Conservation (phyloP, 2,797 vertebrate species). For the Lepus townsendii region DNA sequence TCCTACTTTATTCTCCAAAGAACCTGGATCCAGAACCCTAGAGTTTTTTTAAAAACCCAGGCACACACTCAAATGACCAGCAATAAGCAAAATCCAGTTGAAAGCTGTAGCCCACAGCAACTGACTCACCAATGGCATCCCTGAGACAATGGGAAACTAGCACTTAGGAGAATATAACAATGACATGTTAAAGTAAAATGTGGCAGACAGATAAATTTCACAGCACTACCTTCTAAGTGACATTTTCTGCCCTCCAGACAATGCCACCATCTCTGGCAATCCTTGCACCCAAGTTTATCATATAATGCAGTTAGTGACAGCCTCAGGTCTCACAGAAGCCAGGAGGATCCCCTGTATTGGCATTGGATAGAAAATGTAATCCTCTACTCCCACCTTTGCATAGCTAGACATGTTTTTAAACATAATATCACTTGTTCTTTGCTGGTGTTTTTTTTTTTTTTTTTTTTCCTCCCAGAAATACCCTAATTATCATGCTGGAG, state of each 20-base stretch:
- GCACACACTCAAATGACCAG: background rate
- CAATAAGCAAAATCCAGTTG: conserved; percentile 17
- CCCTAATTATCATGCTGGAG: conserved; percentile 80
- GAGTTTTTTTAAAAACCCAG: background rate
- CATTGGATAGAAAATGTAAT: conserved; percentile 55
- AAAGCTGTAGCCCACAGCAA: background rate
- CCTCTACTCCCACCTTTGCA: conserved; percentile 43
- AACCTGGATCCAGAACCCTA: conserved; percentile 1
- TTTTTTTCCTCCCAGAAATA: conserved; percentile 63
- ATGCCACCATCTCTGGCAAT: background rate
- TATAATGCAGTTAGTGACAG: background rate
- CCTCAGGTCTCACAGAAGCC: background rate
- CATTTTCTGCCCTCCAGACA: background rate
- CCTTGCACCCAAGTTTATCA: background rate
- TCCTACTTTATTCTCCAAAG: background rate
- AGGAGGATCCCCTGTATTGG: background rate
- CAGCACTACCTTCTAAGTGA: background rate
- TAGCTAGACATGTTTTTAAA: conserved; percentile 54
- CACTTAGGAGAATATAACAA: background rate
- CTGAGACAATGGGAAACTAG: background rate
- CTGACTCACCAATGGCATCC: background rate
- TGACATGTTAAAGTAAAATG: background rate
- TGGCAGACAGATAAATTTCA: background rate
- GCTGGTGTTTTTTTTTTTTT: conserved; percentile 6
- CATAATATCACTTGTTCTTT: conserved; percentile 71